Evolutionary conservation across 2,888 invertebrate species (phyloP).

Genomic region (Phortica magna): DNA sequence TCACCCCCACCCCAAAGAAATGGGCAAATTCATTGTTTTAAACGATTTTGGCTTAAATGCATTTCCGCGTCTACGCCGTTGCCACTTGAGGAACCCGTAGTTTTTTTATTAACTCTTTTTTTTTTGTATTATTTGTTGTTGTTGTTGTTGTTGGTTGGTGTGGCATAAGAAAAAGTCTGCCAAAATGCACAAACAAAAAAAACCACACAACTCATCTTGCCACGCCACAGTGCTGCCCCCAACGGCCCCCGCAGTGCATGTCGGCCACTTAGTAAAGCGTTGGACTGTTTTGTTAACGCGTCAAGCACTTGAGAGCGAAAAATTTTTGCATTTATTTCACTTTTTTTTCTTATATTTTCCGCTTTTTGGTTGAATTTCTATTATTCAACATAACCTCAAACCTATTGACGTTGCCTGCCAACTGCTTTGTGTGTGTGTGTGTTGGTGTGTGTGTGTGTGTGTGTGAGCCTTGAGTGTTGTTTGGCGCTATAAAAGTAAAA

Average conservation of each 20-base stretch:
- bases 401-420: too few relatives aligned
- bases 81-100: background rate
- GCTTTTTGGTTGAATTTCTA: too few relatives aligned
- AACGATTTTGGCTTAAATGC: conserved; percentile 12
- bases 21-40: too few relatives aligned
- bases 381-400: too few relatives aligned
- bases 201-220: too few relatives aligned
- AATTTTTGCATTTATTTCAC: background rate
- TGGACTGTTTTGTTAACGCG: background rate
- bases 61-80: background rate
- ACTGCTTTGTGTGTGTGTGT: too few relatives aligned
- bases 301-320: background rate
- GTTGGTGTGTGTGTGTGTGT: too few relatives aligned
- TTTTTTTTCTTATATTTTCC: background rate
- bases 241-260: background rate
- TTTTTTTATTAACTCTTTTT: background rate
- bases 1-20: too few relatives aligned
- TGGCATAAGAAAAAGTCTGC: too few relatives aligned
- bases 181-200: too few relatives aligned
- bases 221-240: too few relatives aligned
- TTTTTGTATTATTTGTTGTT: conserved; percentile 1
- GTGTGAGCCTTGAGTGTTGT: background rate
- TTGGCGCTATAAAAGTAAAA: conserved; percentile 14
- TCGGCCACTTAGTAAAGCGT: background rate
- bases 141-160: too few relatives aligned